Evolutionary conservation across 2,888 invertebrate species (phyloP), one percentile per base, ranked within the genome.

Genomic region (Cosmia trapezina): DNA sequence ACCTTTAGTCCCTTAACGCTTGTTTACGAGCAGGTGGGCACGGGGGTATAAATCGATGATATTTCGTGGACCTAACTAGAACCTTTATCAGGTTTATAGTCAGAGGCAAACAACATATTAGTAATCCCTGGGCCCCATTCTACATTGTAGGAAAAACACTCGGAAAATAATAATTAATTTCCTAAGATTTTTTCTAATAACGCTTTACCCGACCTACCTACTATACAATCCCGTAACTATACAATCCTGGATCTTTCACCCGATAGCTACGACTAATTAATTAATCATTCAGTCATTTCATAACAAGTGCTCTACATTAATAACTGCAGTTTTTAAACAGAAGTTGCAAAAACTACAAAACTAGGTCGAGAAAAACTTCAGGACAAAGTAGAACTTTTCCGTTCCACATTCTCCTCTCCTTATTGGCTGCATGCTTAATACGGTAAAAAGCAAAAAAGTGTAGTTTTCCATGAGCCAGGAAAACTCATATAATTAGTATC

Each of bases 331-430:
- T 45, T n/a, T 12, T 0, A 54, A 57, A 59, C 12, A 37, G 12
- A 56, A 37, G 61, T 49, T 47, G 51, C 43, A 45, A 54, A 47
- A 63, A 57, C 62, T 73, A n/a, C 11, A 28, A 59, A 66, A 73
- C 28, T 66, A 12, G 62, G 66, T 63, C 57, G 62, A 37, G 53
- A 54, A 63, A 62, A 63, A 43, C 62, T 66, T 80, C 19, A n/a
- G 17, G 51, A 45, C 61, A 54, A 62, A 62, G 66, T 28, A 28
- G 5, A 76, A 73, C 41, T 49, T 76, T 71, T 43, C 22, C 47
- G 33, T 53, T 73, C 14, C 57, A 41, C 28, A 47, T 76, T 68
- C 7, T 51, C n/a, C 17, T 7, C 28, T 45, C 22, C 12, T 11
- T 61, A 53, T 53, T 62, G 56, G 17, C 43, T 51, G 53, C 45